phyloP scores from a whole-genome alignment of 2,797 vertebrate species.

The Gallinago stenura region DNA sequence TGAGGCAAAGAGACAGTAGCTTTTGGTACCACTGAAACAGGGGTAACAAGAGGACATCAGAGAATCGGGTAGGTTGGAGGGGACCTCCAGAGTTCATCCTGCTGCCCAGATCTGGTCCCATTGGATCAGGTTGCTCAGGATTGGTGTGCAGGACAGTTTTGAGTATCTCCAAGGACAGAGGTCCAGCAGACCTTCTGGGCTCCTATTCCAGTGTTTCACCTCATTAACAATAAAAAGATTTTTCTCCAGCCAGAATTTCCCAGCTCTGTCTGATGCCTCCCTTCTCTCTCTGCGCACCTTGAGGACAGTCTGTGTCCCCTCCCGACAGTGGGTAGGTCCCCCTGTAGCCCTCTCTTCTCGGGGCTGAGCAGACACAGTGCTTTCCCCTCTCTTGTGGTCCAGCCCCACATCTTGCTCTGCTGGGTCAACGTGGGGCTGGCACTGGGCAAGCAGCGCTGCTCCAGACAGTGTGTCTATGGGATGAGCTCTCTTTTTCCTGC shows the following conservation, averaged over 20 bases:
- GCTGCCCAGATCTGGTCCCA: neutral
- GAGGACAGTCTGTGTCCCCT: neutral
- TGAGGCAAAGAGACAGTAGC: neutral
- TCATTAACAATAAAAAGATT: neutral
- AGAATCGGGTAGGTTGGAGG: fast-evolving
- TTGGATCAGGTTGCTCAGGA: neutral
- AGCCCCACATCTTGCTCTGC: fast-evolving
- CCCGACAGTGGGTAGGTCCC: neutral
- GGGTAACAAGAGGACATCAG: neutral
- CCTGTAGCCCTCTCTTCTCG: neutral
- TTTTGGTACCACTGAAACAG: neutral
- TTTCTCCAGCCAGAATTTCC: neutral
- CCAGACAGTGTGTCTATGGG: fast-evolving
- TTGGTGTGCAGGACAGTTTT: neutral
- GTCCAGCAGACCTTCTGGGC: neutral
- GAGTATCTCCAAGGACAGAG: neutral
- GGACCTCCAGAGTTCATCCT: neutral
- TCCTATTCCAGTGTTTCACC: neutral
- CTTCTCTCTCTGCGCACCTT: neutral
- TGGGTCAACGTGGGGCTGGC: fast-evolving
- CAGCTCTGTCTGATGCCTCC: fast-evolving
- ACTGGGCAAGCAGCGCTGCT: neutral
- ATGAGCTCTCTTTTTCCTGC: neutral
- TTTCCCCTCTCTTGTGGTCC: fast-evolving
- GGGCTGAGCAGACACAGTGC: neutral